These are phyloP conservation scores for Caenorhabditis plicata DNA, from an alignment of 2,888 invertebrate genomes.

Conservation along the genomic window DNA sequence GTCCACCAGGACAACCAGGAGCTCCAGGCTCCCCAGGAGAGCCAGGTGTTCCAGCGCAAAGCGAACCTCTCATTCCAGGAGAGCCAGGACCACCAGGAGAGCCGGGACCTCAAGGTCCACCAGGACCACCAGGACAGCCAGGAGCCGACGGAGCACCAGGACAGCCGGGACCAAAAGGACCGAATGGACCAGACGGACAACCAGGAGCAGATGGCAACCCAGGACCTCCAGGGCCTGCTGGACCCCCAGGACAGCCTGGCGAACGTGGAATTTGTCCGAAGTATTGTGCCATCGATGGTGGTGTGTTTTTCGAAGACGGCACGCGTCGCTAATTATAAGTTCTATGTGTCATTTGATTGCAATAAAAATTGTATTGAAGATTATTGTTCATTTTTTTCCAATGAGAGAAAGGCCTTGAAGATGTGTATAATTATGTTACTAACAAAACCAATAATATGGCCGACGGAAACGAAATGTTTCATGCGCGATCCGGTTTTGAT, in stretches of 20 bases:
- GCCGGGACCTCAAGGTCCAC: conserved; percentile 21
- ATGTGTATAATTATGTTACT: too few relatives aligned
- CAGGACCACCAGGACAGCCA: conserved; percentile 16
- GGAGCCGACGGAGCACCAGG: conserved; percentile 20
- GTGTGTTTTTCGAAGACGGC: conserved; percentile 8
- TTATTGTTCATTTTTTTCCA: too few relatives aligned
- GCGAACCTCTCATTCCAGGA: conserved; percentile 30
- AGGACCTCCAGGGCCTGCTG: conserved; percentile 5
- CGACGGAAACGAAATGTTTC: too few relatives aligned
- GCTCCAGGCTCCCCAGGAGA: conserved; percentile 35
- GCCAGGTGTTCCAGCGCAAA: conserved; percentile 26
- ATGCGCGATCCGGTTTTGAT: too few relatives aligned
- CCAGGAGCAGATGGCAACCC: conserved; percentile 22
- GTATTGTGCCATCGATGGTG: conserved; percentile 10
- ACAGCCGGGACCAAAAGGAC: conserved; percentile 11
- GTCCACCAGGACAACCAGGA: conserved; percentile 41
- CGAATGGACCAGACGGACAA: conserved; percentile 32
- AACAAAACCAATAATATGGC: too few relatives aligned
- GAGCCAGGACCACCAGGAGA: conserved; percentile 33
- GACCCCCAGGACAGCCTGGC: conserved; percentile 23
- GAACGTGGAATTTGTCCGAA: conserved; percentile 14
- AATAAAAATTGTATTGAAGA: too few relatives aligned
- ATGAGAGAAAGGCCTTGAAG: too few relatives aligned
- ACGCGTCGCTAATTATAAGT: conserved; percentile 3
- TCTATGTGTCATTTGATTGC: too few relatives aligned